Evolutionary conservation across 2,888 invertebrate genomes (phyloP).

Genomic region (Drosophila nigritarsus): DNA sequence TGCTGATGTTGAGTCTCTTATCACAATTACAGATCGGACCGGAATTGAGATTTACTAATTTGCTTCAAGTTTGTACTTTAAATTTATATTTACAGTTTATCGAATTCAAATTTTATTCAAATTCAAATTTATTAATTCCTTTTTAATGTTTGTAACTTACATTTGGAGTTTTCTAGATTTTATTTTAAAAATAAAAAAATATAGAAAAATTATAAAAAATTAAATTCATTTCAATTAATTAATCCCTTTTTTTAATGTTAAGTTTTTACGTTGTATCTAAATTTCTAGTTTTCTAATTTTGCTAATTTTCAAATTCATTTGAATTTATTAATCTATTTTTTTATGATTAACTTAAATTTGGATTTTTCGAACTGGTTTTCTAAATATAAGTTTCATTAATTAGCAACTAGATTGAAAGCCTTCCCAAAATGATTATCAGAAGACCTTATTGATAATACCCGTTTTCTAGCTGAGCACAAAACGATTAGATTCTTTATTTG

Average conservation of each 20-base stretch:
- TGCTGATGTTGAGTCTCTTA: conserved; percentile 16
- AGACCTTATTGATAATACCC: not conserved
- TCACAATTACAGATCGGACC: conserved; percentile 34
- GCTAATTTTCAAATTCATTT: not conserved
- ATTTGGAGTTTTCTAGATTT: not conserved
- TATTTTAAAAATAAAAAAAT: not conserved
- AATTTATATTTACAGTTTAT: not conserved
- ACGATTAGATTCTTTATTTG: conserved; percentile 18
- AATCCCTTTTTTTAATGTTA: not conserved
- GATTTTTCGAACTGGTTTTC: not conserved
- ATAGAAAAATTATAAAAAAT: not conserved
- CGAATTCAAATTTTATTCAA: not conserved
- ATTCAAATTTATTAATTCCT: not conserved
- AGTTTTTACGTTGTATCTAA: not conserved
- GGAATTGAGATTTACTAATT: not conserved
- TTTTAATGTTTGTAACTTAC: not conserved
- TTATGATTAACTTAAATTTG: not conserved
- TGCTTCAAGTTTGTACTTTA: not conserved
- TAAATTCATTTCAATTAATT: not conserved
- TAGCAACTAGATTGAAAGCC: not conserved
- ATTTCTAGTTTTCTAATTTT: not conserved
- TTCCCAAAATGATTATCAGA: conserved; percentile 2
- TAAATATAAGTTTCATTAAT: not conserved
- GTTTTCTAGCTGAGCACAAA: not conserved
- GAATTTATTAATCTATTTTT: not conserved